Conservation (phyloP, 2,797 vertebrate species). For the Hemitrygon akajei region DNA sequence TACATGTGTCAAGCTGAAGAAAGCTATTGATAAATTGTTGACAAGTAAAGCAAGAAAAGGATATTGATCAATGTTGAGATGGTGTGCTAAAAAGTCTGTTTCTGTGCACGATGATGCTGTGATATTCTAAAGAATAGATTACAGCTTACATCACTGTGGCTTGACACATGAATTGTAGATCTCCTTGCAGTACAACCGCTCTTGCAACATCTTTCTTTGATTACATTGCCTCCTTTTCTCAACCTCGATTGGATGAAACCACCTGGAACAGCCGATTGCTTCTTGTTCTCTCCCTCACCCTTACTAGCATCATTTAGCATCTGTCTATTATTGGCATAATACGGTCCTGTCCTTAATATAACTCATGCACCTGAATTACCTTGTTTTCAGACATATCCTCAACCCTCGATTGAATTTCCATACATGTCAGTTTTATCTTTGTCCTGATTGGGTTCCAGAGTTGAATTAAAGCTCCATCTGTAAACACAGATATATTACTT, state of each 20-base stretch:
- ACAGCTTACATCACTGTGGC: background rate
- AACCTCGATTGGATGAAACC: background rate
- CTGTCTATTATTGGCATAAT: background rate
- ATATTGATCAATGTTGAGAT: too few relatives aligned
- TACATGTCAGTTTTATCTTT: background rate
- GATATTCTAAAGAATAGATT: too few relatives aligned
- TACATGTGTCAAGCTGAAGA: too few relatives aligned
- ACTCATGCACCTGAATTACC: background rate
- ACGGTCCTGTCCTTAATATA: background rate
- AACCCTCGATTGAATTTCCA: too few relatives aligned
- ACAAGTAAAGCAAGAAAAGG: too few relatives aligned
- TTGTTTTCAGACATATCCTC: background rate
- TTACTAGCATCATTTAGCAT: background rate
- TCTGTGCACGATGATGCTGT: too few relatives aligned
- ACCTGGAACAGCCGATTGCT: background rate
- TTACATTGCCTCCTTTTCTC: background rate
- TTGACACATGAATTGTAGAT: background rate
- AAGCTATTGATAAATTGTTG: too few relatives aligned
- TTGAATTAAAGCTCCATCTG: background rate
- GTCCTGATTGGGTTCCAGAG: background rate
- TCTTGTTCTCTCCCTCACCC: background rate
- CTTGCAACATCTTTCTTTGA: background rate
- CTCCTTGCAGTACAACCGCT: background rate
- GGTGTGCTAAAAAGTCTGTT: too few relatives aligned
- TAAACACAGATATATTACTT: background rate